phyloP scores from a whole-genome alignment of 2,797 vertebrate species.

The Sebastes itinus region DNA sequence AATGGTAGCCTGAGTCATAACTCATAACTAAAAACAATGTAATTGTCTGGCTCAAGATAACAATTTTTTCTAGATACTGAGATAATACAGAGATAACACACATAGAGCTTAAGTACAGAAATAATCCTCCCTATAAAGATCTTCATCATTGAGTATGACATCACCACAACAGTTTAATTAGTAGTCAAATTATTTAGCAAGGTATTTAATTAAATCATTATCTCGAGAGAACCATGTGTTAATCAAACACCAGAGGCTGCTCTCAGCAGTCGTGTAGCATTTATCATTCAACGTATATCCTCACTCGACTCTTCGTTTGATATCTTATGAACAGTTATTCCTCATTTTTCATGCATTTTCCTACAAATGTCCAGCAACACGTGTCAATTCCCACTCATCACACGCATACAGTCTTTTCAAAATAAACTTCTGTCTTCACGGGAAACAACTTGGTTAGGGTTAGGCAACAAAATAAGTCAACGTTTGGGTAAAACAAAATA shows the following conservation, averaged over 20 bases:
- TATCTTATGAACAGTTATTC: no score
- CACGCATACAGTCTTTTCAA: no score
- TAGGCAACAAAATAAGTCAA: no score
- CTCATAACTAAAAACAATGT: not conserved
- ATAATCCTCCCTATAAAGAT: not conserved
- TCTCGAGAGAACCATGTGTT: not conserved
- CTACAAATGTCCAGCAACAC: no score
- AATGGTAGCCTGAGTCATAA: not conserved
- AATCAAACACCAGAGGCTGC: not conserved
- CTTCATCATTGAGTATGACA: not conserved
- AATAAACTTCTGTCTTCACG: no score
- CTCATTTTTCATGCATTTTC: no score
- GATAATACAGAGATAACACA: not conserved
- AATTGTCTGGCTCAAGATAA: slow-evolving; percentile 7
- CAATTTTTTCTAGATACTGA: not conserved
- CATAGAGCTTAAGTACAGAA: not conserved
- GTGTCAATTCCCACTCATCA: no score
- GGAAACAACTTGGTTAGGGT: no score
- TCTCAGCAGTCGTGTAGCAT: not conserved
- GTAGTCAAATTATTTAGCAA: not conserved
- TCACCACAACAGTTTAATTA: not conserved
- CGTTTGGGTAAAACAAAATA: no score
- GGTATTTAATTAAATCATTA: not conserved
- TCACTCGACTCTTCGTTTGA: no score
- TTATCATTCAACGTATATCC: not conserved